Conservation (phyloP, 2,113 vertebrate genomes). For the Nesogale talazaci region DNA sequence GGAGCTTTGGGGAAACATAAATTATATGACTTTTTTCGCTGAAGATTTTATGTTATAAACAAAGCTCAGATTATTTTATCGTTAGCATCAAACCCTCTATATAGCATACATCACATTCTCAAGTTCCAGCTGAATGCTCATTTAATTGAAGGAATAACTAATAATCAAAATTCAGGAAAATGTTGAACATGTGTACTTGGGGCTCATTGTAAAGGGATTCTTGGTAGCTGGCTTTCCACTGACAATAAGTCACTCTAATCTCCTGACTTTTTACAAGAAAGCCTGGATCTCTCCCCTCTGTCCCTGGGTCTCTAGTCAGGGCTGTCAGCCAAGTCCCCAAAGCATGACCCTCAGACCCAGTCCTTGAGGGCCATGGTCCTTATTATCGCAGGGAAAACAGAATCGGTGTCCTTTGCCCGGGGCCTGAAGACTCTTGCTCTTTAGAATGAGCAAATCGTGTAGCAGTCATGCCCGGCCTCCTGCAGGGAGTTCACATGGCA, state of each 20-base stretch:
- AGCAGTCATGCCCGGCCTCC: neutral
- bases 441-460: neutral
- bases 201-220: constrained; percentile 18
- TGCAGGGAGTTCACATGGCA: neutral
- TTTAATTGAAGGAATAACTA: neutral
- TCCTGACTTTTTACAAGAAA: constrained; percentile 30
- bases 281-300: neutral
- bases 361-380: neutral
- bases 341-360: neutral
- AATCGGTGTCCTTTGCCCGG: constrained; percentile 7
- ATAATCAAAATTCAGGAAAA: constrained; percentile 28
- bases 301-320: neutral
- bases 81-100: neutral
- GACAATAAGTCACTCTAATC: neutral
- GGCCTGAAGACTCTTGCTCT: neutral
- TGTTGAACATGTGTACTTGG: neutral
- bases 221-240: neutral
- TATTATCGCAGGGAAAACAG: constrained; percentile 13
- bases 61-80: neutral
- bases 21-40: neutral
- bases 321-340: neutral
- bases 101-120: neutral
- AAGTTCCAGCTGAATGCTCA: neutral
- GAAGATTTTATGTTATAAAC: neutral
- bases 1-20: neutral